These are phyloP conservation scores for Spinus olivaceus DNA, from an alignment of 2,797 vertebrate species.

Conservation along the genomic window DNA sequence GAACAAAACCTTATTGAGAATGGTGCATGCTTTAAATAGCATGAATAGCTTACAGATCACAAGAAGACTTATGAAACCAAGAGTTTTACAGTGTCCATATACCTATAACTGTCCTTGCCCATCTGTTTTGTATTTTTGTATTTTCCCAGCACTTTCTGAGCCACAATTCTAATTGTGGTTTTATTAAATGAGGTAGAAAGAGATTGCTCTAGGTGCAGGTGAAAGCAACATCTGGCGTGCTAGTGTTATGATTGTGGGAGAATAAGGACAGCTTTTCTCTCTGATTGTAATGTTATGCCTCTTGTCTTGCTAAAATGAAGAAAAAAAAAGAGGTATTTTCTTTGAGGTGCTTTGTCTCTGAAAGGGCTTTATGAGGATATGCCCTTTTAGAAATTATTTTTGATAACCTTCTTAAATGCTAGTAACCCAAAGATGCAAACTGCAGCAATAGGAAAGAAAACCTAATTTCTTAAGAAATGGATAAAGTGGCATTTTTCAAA, in stretches of 20 bases:
- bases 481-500: neutral
- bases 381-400: neutral
- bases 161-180: neutral
- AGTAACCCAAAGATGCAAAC: neutral
- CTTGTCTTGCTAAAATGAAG: neutral
- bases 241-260: neutral
- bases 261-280: neutral
- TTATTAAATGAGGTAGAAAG: conserved; percentile 21
- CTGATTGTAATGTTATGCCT: neutral
- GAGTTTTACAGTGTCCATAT: neutral
- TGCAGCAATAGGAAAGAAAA: neutral
- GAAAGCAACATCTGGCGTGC: neutral
- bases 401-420: neutral
- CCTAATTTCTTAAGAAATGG: neutral
- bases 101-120: neutral
- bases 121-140: neutral
- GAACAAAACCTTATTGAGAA: neutral
- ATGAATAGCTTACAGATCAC: neutral
- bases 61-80: neutral
- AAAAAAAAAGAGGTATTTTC: neutral
- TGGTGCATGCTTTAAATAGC: neutral
- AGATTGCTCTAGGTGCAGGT: conserved; percentile 9
- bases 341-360: neutral
- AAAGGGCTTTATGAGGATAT: neutral
- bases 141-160: neutral